phyloP scores from a whole-genome alignment of 2,888 invertebrate genomes.

The Auanema freiburgensis region DNA sequence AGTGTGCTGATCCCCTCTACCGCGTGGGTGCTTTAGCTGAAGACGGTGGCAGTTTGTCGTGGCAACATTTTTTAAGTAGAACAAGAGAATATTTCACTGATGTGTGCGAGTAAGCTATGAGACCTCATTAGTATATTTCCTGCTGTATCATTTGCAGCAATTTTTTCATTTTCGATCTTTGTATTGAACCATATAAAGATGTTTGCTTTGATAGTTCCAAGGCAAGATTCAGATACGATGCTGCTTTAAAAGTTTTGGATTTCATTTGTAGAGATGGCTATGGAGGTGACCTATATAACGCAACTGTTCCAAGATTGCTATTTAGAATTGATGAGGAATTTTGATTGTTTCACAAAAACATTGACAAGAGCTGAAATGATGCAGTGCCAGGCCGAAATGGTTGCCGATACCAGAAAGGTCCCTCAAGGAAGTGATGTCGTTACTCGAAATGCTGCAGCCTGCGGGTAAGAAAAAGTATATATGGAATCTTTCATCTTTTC shows the following conservation, averaged over 20 bases:
- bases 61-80: slow-evolving; percentile 44
- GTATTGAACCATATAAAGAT: slow-evolving; percentile 52
- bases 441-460: slow-evolving; percentile 38
- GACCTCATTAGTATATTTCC: not conserved
- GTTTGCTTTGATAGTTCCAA: slow-evolving; percentile 46
- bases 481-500: not conserved
- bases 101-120: slow-evolving; percentile 50
- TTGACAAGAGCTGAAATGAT: slow-evolving; percentile 56
- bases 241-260: slow-evolving; percentile 47
- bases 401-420: slow-evolving; percentile 45
- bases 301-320: not conserved
- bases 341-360: slow-evolving; percentile 53
- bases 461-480: slow-evolving; percentile 41
- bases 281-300: slow-evolving; percentile 25
- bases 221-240: slow-evolving; percentile 42
- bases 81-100: slow-evolving; percentile 46
- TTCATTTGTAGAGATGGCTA: slow-evolving; percentile 55
- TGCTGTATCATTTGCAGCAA: slow-evolving; percentile 32
- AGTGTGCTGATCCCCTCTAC: slow-evolving; percentile 50
- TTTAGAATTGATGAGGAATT: slow-evolving; percentile 49
- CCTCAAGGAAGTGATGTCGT: slow-evolving; percentile 23
- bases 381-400: slow-evolving; percentile 53
- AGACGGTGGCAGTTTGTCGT: slow-evolving; percentile 34
- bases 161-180: slow-evolving; percentile 51
- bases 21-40: slow-evolving; percentile 42